Percentiles rank a stretch among this genome's conserved stretches.
phyloP scores from a whole-genome alignment of 2,888 invertebrate species.

The Habroteleia sp. region DNA sequence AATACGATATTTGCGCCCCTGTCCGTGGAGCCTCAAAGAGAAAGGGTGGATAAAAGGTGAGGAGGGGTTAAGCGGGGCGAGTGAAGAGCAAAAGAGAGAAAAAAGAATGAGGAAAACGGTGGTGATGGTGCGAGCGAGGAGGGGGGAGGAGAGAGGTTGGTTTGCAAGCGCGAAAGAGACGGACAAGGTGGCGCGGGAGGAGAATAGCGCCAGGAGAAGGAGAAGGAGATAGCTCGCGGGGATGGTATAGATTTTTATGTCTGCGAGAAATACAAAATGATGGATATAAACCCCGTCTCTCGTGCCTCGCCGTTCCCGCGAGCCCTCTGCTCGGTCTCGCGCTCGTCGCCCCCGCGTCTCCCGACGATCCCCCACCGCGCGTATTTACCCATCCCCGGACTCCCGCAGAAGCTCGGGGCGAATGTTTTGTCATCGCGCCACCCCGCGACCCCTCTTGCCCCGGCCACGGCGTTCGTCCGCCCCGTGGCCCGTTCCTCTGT shows the following conservation, averaged over 20 bases:
- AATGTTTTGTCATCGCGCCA: slow-evolving; percentile 80
- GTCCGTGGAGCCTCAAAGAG: slow-evolving; percentile 64
- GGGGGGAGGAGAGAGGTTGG: slow-evolving; percentile 5
- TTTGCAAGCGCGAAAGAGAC: slow-evolving; percentile 49
- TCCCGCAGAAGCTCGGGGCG: slow-evolving; percentile 76
- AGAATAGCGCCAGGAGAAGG: slow-evolving; percentile 68
- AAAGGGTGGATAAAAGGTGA: slow-evolving; percentile 56
- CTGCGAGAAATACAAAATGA: slow-evolving; percentile 80
- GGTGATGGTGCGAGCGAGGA: slow-evolving; percentile 6
- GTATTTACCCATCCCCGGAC: slow-evolving; percentile 40
- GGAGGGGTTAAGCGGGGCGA: slow-evolving; percentile 44
- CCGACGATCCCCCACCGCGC: slow-evolving; percentile 45
- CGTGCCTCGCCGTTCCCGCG: slow-evolving; percentile 63
- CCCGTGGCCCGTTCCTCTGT: slow-evolving; percentile 34
- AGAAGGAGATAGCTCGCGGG: slow-evolving; percentile 66
- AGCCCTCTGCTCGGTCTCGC: slow-evolving; percentile 31
- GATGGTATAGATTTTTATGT: slow-evolving; percentile 80
- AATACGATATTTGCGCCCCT: slow-evolving; percentile 77
- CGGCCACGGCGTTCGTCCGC: slow-evolving; percentile 29
- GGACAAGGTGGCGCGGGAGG: slow-evolving; percentile 30
- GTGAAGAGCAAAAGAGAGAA: slow-evolving; percentile 42
- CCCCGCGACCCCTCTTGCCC: slow-evolving; percentile 64
- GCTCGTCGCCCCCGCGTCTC: slow-evolving; percentile 23
- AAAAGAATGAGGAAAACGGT: slow-evolving; percentile 58
- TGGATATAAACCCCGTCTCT: slow-evolving; percentile 76